A percentile compares a stretch with the other conserved stretches of the same genome.
phyloP scores from a whole-genome alignment of 2,797 vertebrate species.

The Dicrostonyx torquatus region DNA sequence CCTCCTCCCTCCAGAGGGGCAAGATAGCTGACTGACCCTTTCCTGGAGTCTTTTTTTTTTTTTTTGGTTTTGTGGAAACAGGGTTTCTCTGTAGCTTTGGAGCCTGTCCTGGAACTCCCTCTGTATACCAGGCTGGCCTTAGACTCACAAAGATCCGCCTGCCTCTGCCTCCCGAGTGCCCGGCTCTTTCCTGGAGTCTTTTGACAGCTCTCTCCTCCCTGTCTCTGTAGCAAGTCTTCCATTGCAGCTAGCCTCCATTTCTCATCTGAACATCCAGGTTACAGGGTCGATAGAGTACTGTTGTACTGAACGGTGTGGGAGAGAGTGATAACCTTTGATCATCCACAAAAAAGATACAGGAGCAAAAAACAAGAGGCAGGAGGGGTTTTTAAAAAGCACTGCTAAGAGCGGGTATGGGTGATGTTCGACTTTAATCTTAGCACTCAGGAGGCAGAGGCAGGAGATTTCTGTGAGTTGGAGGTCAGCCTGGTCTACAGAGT shows the following conservation, averaged over 20 bases:
- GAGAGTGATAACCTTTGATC: constrained; percentile 14
- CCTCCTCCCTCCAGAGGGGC: not conserved
- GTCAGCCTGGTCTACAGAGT: not conserved
- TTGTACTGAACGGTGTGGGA: not conserved
- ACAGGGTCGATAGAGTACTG: not conserved
- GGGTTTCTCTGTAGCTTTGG: too few species aligned
- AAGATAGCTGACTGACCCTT: not conserved
- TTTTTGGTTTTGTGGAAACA: too few species aligned
- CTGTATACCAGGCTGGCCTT: too few species aligned
- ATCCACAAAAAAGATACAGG: constrained; percentile 12
- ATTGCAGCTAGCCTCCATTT: not conserved
- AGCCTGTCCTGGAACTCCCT: too few species aligned
- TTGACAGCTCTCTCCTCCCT: not conserved
- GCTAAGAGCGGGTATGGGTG: not conserved
- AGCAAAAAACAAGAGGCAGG: constrained; percentile 44
- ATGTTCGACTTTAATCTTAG: not conserved
- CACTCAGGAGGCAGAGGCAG: not conserved
- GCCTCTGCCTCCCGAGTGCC: too few species aligned
- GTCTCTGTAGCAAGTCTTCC: not conserved
- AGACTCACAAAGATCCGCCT: too few species aligned
- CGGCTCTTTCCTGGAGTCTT: not conserved
- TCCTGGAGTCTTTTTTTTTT: not conserved
- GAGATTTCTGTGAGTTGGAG: not conserved
- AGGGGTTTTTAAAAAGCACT: not conserved
- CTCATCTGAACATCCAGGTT: not conserved